phyloP scores from a whole-genome alignment of 2,113 vertebrate genomes.

The Ochotona princeps region DNA sequence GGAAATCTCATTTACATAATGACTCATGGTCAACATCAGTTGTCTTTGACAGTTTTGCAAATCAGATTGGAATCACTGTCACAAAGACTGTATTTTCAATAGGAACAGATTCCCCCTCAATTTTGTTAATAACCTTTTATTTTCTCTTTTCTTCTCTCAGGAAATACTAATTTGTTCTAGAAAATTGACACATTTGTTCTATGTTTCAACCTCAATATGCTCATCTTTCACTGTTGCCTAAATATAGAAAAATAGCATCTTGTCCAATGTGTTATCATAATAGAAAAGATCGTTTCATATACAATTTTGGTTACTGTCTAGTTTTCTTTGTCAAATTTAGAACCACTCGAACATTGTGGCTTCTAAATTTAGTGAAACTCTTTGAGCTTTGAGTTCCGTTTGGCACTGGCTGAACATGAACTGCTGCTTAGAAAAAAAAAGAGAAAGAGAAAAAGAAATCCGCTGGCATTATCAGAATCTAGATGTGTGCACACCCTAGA shows the following conservation, averaged over 20 bases:
- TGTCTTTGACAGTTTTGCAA: background rate
- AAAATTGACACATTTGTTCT: background rate
- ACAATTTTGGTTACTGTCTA: slow-evolving; percentile 52
- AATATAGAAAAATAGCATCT: slow-evolving; percentile 45
- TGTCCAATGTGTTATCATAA: slow-evolving; percentile 37
- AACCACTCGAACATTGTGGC: slow-evolving; percentile 73
- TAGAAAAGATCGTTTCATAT: slow-evolving; percentile 33
- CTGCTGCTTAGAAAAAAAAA: slow-evolving; percentile 70
- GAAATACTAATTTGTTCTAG: background rate
- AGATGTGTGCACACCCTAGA: slow-evolving; percentile 39
- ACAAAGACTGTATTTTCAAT: fast-evolving
- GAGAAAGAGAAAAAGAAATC: slow-evolving; percentile 60
- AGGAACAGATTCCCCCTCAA: background rate
- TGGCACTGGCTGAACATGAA: slow-evolving; percentile 52
- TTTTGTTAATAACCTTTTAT: background rate
- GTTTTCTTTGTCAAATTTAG: slow-evolving; percentile 73
- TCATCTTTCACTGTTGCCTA: background rate
- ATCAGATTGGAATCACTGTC: background rate
- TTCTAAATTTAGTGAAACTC: slow-evolving; percentile 79
- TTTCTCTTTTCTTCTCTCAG: background rate
- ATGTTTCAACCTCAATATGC: background rate
- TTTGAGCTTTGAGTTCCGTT: slow-evolving; percentile 75
- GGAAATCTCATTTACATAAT: background rate
- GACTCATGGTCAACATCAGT: background rate
- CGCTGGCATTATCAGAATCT: slow-evolving; percentile 42